phyloP scores from a whole-genome alignment of 2,888 invertebrate genomes.

The Slavum lentiscoides region DNA sequence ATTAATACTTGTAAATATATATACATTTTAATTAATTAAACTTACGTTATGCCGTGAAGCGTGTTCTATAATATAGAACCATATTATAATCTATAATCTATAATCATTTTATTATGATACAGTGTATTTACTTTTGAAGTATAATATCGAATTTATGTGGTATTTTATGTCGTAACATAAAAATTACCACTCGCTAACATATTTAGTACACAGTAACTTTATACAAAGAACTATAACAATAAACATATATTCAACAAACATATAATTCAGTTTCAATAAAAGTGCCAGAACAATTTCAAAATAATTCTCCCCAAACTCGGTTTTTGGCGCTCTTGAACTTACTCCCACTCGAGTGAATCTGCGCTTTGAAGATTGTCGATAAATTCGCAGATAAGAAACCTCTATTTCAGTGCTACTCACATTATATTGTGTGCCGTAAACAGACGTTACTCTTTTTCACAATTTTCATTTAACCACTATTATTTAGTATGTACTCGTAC shows the following conservation, averaged over 20 bases:
- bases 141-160: not conserved
- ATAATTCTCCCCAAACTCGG: conserved; percentile 18
- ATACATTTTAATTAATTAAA: no score
- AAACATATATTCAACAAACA: conserved; percentile 12
- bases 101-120: no score
- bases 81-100: no score
- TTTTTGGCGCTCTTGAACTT: not conserved
- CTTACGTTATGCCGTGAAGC: not conserved
- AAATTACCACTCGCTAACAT: not conserved
- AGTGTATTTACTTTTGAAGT: not conserved
- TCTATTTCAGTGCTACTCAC: not conserved
- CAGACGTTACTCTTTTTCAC: not conserved
- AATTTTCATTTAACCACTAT: conserved; percentile 12
- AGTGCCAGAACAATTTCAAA: conserved; percentile 11
- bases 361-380: conserved; percentile 19
- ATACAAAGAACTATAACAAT: not conserved
- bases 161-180: not conserved
- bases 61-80: no score
- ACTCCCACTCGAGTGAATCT: not conserved
- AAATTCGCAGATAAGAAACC: conserved; percentile 23
- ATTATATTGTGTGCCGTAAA: not conserved
- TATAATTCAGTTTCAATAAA: not conserved
- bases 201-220: not conserved
- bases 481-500: not conserved
- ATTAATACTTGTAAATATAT: no score